These are phyloP conservation scores for Idaea dimidiata DNA, from an alignment of 2,888 invertebrate species.

Conservation along the genomic window DNA sequence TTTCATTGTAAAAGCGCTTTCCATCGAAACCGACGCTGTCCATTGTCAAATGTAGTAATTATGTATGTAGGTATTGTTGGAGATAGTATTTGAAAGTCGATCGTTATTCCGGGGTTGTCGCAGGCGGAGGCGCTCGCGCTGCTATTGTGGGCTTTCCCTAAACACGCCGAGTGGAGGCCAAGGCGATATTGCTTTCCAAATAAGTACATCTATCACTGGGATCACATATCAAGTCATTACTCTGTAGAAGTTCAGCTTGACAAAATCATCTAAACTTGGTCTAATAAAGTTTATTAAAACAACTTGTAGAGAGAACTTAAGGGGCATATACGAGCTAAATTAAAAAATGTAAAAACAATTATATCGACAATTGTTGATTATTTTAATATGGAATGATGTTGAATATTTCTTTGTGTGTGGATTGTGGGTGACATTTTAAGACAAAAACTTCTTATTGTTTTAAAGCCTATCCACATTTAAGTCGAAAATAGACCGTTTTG, in stretches of 20 bases:
- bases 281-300: too few species aligned
- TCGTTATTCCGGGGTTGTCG: slow-evolving; percentile 29
- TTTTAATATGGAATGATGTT: too few species aligned
- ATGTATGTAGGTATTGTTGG: slow-evolving; percentile 4
- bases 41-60: slow-evolving; percentile 5
- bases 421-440: too few species aligned
- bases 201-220: background rate
- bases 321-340: too few species aligned
- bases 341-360: too few species aligned
- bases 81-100: slow-evolving; percentile 27
- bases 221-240: background rate
- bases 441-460: too few species aligned
- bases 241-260: background rate
- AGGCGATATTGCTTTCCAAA: slow-evolving; percentile 25
- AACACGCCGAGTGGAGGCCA: slow-evolving; percentile 10
- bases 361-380: too few species aligned
- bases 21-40: slow-evolving; percentile 3
- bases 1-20: background rate
- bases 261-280: background rate
- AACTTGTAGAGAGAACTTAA: too few species aligned
- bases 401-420: too few species aligned
- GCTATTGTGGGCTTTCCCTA: slow-evolving; percentile 6
- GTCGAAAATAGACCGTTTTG: too few species aligned
- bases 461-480: too few species aligned
- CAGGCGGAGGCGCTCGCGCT: background rate